Conservation (phyloP, 2,113 vertebrate species). For the Helogale parvula region DNA sequence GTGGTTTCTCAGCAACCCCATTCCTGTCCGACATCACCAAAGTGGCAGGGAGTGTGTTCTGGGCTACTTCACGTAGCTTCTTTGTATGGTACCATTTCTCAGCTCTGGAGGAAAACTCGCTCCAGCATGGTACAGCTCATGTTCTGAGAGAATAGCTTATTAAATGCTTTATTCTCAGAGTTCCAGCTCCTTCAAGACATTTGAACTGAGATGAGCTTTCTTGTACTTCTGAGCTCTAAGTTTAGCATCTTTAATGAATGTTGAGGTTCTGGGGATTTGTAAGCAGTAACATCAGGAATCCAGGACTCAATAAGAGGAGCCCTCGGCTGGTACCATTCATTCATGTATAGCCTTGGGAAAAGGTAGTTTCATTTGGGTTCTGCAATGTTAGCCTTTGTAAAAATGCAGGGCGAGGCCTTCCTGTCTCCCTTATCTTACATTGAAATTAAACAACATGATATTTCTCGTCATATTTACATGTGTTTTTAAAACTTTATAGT, state of each 20-base stretch:
- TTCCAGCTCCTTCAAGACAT: not conserved
- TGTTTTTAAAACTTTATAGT: not conserved
- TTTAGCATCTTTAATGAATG: not conserved
- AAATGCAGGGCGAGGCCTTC: not conserved
- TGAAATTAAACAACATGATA: not conserved
- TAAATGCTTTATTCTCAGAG: not conserved
- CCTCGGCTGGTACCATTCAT: not conserved
- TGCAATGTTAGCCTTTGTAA: not conserved
- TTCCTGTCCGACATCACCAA: not conserved
- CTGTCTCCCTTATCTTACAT: not conserved
- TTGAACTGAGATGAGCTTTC: not conserved
- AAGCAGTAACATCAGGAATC: not conserved
- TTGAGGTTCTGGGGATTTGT: not conserved
- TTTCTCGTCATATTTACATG: not conserved
- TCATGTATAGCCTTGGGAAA: not conserved
- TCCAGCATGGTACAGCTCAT: not conserved
- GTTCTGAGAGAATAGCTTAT: not conserved
- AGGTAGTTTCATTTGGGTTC: not conserved
- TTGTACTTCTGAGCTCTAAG: not conserved
- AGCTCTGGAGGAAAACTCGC: not conserved
- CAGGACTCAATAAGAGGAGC: not conserved
- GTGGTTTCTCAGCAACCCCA: not conserved
- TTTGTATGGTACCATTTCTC: not conserved
- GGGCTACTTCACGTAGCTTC: not conserved
- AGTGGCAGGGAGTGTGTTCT: not conserved